These are phyloP conservation scores for Nomada hirtipes DNA, from an alignment of 2,888 invertebrate genomes.

Conservation along the genomic window DNA sequence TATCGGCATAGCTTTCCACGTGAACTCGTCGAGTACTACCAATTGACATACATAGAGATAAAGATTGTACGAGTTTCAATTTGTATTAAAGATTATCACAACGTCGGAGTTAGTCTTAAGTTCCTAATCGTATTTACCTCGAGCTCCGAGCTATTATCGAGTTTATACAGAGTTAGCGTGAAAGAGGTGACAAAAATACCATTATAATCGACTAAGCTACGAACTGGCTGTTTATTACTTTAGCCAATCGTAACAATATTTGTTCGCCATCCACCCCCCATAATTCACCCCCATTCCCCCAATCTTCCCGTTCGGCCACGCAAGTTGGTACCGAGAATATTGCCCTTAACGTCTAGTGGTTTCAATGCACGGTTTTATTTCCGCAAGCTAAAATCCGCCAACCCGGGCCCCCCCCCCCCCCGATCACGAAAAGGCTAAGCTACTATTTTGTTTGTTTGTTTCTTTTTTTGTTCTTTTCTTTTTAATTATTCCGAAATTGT, in stretches of 20 bases:
- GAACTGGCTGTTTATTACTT: slow-evolving; percentile 42
- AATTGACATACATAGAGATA: slow-evolving; percentile 61
- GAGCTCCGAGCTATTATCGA: slow-evolving; percentile 32
- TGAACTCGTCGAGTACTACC: slow-evolving; percentile 35
- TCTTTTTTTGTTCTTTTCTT: slow-evolving; percentile 5
- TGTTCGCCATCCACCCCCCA: slow-evolving; percentile 10
- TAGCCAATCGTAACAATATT: slow-evolving; percentile 50
- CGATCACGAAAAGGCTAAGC: slow-evolving; percentile 34
- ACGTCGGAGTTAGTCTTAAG: slow-evolving; percentile 55
- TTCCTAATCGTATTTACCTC: slow-evolving; percentile 36
- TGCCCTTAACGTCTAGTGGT: slow-evolving; percentile 51
- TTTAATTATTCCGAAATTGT: slow-evolving; percentile 41
- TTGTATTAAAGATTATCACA: slow-evolving; percentile 65
- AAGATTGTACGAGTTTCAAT: slow-evolving; percentile 62
- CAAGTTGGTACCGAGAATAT: slow-evolving; percentile 46
- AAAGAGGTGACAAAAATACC: slow-evolving; percentile 59
- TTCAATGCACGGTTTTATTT: slow-evolving; percentile 6
- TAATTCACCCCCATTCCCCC: background rate
- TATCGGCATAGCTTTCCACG: slow-evolving; percentile 49
- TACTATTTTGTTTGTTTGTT: slow-evolving; percentile 23
- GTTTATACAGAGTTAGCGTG: slow-evolving; percentile 34
- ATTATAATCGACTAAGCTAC: slow-evolving; percentile 52
- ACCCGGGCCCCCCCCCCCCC: no score
- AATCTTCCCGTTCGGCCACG: background rate
- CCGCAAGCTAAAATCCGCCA: slow-evolving; percentile 21